These are phyloP conservation scores for Sylvia borin DNA, from an alignment of 2,797 vertebrate species.

Conservation along the genomic window DNA sequence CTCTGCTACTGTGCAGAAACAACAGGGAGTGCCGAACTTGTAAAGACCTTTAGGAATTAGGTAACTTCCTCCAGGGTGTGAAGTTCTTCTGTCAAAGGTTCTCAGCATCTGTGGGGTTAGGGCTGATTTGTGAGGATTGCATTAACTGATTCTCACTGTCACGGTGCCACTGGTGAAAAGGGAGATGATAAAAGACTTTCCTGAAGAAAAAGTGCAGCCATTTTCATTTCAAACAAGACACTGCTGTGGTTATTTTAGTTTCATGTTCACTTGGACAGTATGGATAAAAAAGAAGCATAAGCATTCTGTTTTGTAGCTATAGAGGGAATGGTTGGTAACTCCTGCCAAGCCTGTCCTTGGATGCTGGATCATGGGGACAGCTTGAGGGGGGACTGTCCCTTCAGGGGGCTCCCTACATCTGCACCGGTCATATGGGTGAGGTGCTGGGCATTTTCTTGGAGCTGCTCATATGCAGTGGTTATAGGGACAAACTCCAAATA, in stretches of 20 bases:
- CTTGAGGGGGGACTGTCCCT: not conserved
- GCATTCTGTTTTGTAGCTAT: not conserved
- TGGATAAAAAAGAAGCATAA: not conserved
- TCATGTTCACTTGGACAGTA: not conserved
- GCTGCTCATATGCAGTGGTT: not conserved
- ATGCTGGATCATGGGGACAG: not conserved
- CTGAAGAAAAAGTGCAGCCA: not conserved
- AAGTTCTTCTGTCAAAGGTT: constrained; percentile 39
- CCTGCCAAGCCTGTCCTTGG: not conserved
- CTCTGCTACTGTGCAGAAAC: constrained; percentile 23
- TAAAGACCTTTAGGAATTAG: constrained; percentile 56
- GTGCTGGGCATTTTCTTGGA: not conserved
- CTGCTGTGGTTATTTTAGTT: not conserved
- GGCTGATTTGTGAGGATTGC: constrained; percentile 26
- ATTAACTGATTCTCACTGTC: constrained; percentile 35
- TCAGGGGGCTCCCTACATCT: fast-evolving
- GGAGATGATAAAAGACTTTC: constrained; percentile 29
- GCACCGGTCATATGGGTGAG: fast-evolving
- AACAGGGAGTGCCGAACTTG: not conserved
- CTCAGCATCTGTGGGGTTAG: not conserved
- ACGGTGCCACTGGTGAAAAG: not conserved
- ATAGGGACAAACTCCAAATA: not conserved
- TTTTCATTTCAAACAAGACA: constrained; percentile 34
- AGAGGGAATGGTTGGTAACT: not conserved
- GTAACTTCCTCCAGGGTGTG: constrained; percentile 27